Base-by-base conservation (phyloP, 1,140 invertebrate species). In the Triops longicaudatus region DNA sequence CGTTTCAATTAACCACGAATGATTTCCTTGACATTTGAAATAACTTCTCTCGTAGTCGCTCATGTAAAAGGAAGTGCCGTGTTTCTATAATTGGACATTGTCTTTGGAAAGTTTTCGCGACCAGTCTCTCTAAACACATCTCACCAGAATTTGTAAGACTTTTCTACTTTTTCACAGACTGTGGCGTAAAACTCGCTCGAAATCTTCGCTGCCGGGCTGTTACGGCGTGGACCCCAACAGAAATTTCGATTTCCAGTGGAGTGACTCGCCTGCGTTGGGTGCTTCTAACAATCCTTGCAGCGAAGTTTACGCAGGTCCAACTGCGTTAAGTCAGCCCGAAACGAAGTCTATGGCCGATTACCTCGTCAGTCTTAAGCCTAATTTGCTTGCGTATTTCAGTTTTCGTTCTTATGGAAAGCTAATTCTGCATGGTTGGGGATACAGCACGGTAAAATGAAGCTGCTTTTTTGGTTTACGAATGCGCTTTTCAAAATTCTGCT, bases 271-370 rank as follows among this genome's bases (percentile, higher is more conserved):
- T 75, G n/a, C 26, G n/a, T 78, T 81, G n/a, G 86, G 87, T 10
- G 84, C 85, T 9, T 86, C 84, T 71, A 82, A 78, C 2, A 83
- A 86, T 79, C 89, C 91, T 0, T 97, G 95, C 81, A 88, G 88
- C 28, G 92, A 96, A 42, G 92, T 90, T 76, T 97, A 89, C 81
- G 88, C 89, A 0, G 95, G 95, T 0, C 85, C 89, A 0, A 76
- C 79, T 5, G 82, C 93, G 0, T 94, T 95, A 81, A 95, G 93
- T 0, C 94, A 97, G 83, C 91, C 91, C 0, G 95, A 97, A 84
- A 93, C 92, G 0, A 84, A 85, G 72, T 89, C 88, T 22, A 80
- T 83, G 50, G 76, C 79, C 72, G 31, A 81, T 17, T 83, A 63
- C 50, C 50, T 63, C 50, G 50, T 63, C 22, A 63, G 50, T 22